Conservation (phyloP, 2,113 vertebrate species). For the Miniopterus natalensis region DNA sequence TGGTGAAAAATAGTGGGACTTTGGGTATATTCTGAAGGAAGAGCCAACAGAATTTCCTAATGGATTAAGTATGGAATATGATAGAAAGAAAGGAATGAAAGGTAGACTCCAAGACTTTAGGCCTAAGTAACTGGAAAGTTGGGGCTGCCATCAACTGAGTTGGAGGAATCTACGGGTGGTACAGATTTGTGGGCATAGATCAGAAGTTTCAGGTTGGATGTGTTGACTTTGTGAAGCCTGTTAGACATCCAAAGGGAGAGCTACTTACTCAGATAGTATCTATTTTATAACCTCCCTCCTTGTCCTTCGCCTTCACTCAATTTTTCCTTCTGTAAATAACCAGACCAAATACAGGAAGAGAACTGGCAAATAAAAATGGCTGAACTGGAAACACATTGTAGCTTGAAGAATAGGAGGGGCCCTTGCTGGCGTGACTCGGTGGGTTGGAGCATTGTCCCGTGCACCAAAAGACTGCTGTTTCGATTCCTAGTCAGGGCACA, state of each 20-base stretch:
- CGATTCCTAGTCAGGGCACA: no score
- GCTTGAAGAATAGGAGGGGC: not conserved
- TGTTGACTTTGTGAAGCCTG: not conserved
- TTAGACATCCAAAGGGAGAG: not conserved
- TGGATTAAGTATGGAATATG: not conserved
- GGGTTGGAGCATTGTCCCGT: no score
- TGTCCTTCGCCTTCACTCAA: not conserved
- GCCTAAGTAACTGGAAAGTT: not conserved
- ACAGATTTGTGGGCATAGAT: not conserved
- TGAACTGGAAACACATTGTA: constrained; percentile 5
- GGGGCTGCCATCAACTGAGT: not conserved
- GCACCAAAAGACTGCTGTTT: no score
- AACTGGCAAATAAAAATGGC: constrained; percentile 33
- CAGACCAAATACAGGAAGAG: not conserved
- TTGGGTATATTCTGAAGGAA: not conserved
- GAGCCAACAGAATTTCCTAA: constrained; percentile 13
- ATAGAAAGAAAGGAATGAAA: not conserved
- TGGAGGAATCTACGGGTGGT: not conserved
- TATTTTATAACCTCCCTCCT: not conserved
- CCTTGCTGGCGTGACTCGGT: no score
- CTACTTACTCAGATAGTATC: not conserved
- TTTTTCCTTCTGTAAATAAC: not conserved
- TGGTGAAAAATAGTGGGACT: not conserved
- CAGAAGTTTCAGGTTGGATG: not conserved
- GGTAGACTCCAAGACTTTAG: not conserved